Evolutionary conservation across 2,113 vertebrate genomes (phyloP).

Genomic region (Neopipo cinnamomea): DNA sequence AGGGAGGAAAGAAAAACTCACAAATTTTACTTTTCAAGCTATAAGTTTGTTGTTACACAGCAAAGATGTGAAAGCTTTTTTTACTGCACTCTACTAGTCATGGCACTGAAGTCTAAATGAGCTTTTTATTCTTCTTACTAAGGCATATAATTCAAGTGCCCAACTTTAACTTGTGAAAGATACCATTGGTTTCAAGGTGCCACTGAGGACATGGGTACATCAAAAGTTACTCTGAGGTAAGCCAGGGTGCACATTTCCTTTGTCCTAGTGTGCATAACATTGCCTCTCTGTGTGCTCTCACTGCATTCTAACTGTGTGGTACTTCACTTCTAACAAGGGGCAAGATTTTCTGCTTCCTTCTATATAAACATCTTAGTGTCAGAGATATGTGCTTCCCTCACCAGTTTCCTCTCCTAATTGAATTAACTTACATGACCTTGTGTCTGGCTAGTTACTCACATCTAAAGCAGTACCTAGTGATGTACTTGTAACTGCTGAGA

Average conservation of each 20-base stretch:
- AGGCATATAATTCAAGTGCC: background rate
- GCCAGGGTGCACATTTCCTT: background rate
- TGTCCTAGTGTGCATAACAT: background rate
- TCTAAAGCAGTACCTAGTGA: background rate
- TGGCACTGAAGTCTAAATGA: background rate
- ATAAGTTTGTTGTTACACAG: background rate
- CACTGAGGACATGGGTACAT: background rate
- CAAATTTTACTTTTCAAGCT: background rate
- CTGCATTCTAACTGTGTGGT: background rate
- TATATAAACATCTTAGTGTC: background rate
- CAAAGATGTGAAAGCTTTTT: background rate
- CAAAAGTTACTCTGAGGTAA: background rate
- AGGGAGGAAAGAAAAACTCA: background rate
- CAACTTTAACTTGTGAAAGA: background rate
- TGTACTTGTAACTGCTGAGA: slow-evolving; percentile 14
- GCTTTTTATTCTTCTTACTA: background rate
- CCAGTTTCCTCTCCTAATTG: slow-evolving; percentile 17
- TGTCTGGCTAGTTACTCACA: background rate
- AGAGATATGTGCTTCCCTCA: background rate
- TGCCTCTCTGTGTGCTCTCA: background rate
- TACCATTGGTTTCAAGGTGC: background rate
- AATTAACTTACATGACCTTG: slow-evolving; percentile 13
- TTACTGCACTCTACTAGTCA: background rate
- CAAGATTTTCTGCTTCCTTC: slow-evolving; percentile 8
- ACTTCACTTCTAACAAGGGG: background rate